Evolutionary conservation across 2,888 invertebrate species (phyloP).

Genomic region (Phaedon cochleariae): DNA sequence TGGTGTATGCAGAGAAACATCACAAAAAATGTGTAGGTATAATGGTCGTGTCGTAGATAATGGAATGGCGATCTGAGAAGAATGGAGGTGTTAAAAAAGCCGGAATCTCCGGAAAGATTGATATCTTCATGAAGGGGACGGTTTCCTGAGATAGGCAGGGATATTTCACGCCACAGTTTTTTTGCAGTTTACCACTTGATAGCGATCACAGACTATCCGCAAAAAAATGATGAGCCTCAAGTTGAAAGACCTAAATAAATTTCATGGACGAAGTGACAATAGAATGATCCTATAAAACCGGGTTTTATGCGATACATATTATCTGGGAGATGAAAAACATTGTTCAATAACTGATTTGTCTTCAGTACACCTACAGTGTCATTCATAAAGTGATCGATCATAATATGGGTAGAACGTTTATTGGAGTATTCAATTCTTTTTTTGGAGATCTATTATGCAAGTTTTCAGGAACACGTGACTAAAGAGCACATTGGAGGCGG

Average conservation of each 20-base stretch:
- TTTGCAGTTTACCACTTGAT: constrained; percentile 13
- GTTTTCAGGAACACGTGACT: too few species aligned
- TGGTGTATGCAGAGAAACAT: constrained; percentile 3
- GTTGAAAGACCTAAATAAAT: constrained; percentile 28
- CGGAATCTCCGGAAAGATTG: constrained; percentile 33
- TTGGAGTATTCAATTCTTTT: too few species aligned
- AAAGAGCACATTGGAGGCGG: too few species aligned
- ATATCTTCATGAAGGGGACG: constrained; percentile 39
- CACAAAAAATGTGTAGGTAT: background rate
- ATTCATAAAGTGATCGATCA: too few species aligned
- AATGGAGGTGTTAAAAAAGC: constrained; percentile 27
- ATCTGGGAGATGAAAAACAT: too few species aligned
- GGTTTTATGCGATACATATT: too few species aligned
- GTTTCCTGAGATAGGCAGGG: constrained; percentile 34
- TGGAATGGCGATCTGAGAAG: constrained; percentile 24
- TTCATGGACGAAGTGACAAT: constrained; percentile 13
- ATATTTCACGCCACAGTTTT: constrained; percentile 38
- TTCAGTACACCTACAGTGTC: too few species aligned
- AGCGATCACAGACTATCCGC: constrained; percentile 27
- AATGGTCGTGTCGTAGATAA: background rate
- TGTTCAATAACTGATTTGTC: too few species aligned
- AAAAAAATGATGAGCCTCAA: constrained; percentile 35
- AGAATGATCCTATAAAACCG: too few species aligned
- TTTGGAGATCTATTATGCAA: too few species aligned
- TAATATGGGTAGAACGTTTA: too few species aligned